A percentile compares a stretch with the other conserved stretches of the same genome.
Conservation (phyloP, 2,797 vertebrate genomes). For the Pseudopleuronectes americanus region DNA sequence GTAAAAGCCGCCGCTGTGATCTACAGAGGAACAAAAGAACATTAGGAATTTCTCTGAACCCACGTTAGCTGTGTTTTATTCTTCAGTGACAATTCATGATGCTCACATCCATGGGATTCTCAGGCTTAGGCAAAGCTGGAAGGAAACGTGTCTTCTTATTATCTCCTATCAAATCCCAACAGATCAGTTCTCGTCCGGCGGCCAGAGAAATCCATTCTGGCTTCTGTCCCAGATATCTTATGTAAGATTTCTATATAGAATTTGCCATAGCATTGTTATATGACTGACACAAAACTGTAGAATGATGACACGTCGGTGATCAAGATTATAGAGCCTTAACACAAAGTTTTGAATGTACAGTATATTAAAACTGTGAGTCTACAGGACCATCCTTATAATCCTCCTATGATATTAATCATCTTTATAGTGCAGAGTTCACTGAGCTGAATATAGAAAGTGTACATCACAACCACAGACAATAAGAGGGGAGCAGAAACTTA, state of each 20-base stretch:
- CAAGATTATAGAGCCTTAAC: slow-evolving; percentile 10
- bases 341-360: not conserved
- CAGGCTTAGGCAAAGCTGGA: slow-evolving; percentile 71
- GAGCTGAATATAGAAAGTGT: not conserved
- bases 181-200: slow-evolving; percentile 50
- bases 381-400: not conserved
- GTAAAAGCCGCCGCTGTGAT: slow-evolving; percentile 34
- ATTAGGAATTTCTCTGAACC: slow-evolving; percentile 15
- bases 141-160: slow-evolving; percentile 74
- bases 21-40: slow-evolving; percentile 43
- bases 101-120: slow-evolving; percentile 54
- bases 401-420: not conserved
- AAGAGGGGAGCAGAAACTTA: too few species aligned
- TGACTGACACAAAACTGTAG: slow-evolving; percentile 28
- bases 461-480: too few species aligned
- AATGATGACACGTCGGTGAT: slow-evolving; percentile 11
- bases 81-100: slow-evolving; percentile 44
- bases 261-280: slow-evolving; percentile 46
- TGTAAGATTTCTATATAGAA: slow-evolving; percentile 55
- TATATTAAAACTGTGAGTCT: not conserved
- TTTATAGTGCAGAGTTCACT: not conserved
- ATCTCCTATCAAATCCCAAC: slow-evolving; percentile 68
- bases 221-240: slow-evolving; percentile 52
- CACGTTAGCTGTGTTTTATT: slow-evolving; percentile 1
- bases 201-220: slow-evolving; percentile 52